Evolutionary conservation across 2,888 invertebrate species (phyloP).

Genomic region (Hesperia comma): DNA sequence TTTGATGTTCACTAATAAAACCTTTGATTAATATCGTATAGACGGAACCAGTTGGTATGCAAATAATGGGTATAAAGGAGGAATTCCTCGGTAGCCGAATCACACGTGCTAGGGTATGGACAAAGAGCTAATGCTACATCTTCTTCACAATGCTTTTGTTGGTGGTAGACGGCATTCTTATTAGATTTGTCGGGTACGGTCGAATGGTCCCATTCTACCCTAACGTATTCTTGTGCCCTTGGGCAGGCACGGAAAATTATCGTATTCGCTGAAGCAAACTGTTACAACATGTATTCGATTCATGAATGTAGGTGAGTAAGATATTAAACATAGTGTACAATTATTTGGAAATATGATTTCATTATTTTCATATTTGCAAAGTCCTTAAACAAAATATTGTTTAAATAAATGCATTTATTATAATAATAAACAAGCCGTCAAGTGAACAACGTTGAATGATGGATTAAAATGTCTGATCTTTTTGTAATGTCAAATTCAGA

Average conservation of each 20-base stretch:
- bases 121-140: slow-evolving; percentile 76
- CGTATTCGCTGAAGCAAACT: neutral
- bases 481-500: no score
- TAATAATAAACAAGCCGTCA: no score
- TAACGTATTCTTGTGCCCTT: slow-evolving; percentile 43
- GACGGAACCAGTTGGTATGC: slow-evolving; percentile 81
- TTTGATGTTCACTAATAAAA: slow-evolving; percentile 85
- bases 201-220: slow-evolving; percentile 48
- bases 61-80: slow-evolving; percentile 74
- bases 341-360: no score
- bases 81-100: slow-evolving; percentile 72
- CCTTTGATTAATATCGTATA: slow-evolving; percentile 84
- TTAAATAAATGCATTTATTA: no score
- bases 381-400: no score
- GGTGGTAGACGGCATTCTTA: slow-evolving; percentile 56
- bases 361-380: no score
- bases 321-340: no score
- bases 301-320: no score
- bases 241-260: neutral
- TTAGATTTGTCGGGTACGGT: slow-evolving; percentile 49
- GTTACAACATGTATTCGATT: no score
- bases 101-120: slow-evolving; percentile 77
- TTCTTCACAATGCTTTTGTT: slow-evolving; percentile 72
- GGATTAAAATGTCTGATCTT: no score
- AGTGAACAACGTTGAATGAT: no score